A percentile compares a stretch with the other conserved stretches of the same genome.
These are phyloP conservation scores for Stegophylla sp. DNA, from an alignment of 2,888 invertebrate species.

Conservation along the genomic window DNA sequence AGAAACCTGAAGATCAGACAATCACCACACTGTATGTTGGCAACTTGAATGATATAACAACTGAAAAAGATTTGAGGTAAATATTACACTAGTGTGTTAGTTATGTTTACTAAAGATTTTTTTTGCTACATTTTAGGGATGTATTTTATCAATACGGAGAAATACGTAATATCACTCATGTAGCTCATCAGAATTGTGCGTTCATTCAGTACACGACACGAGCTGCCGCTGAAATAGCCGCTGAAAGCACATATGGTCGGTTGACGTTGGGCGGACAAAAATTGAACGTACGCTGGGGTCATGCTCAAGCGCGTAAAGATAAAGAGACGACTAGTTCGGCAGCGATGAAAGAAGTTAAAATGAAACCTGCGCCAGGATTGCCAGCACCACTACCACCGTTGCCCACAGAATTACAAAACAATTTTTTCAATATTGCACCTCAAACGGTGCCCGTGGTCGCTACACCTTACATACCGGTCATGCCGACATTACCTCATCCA, in stretches of 20 bases:
- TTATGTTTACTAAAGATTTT: not conserved
- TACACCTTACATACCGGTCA: conserved; percentile 39
- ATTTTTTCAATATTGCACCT: conserved; percentile 72
- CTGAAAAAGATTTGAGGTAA: conserved; percentile 83
- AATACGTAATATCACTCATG: conserved; percentile 90
- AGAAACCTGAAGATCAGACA: conserved; percentile 92
- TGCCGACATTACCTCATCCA: conserved; percentile 51
- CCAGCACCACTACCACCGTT: conserved; percentile 75
- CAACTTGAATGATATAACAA: conserved; percentile 85
- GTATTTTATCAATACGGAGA: conserved; percentile 99
- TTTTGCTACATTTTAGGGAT: conserved; percentile 69
- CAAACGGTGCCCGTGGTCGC: conserved; percentile 46
- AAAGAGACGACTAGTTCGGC: conserved; percentile 64
- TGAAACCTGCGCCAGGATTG: conserved; percentile 80
- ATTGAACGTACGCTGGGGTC: conserved; percentile 98
- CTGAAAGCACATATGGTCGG: conserved; percentile 95
- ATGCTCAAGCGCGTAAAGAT: conserved; percentile 82
- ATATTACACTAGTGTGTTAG: conserved; percentile 1
- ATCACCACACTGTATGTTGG: conserved; percentile 98
- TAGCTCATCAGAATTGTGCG: conserved; percentile 92
- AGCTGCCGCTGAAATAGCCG: conserved; percentile 88
- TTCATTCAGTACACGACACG: conserved; percentile 96
- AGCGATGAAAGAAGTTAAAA: conserved; percentile 68
- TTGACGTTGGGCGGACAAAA: conserved; percentile 83
- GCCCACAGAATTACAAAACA: conserved; percentile 70